Percentiles rank a stretch among this genome's conserved stretches.
Conservation (phyloP, 1,140 invertebrate genomes). For the Lepeophtheirus salmonis region DNA sequence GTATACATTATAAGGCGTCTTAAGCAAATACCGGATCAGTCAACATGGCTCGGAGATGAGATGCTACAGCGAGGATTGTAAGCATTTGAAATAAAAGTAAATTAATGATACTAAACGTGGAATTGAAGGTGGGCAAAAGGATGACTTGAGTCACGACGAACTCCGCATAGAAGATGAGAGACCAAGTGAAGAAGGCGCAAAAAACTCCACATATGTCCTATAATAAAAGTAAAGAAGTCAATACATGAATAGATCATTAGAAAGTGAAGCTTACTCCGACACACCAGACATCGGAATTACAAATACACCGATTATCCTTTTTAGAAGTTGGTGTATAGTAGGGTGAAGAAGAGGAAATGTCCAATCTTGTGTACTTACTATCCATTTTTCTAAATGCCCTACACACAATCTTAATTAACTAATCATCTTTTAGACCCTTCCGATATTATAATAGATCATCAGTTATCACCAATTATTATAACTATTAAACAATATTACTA, state of each 20-base stretch:
- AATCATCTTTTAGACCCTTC: too few relatives aligned
- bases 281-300: background rate
- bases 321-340: background rate
- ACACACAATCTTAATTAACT: too few relatives aligned
- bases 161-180: slow-evolving; percentile 82
- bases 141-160: slow-evolving; percentile 91
- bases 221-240: slow-evolving; percentile 4
- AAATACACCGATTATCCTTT: background rate
- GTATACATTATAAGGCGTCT: too few relatives aligned
- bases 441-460: too few relatives aligned
- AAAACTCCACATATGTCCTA: slow-evolving; percentile 88
- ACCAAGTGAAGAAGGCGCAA: slow-evolving; percentile 91
- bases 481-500: too few relatives aligned
- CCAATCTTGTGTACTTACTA: slow-evolving; percentile 1
- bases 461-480: too few relatives aligned
- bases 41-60: slow-evolving; percentile 88
- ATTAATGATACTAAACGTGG: slow-evolving; percentile 63
- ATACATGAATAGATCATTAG: too few relatives aligned
- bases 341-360: background rate
- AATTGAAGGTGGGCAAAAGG: slow-evolving; percentile 56
- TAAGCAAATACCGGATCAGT: slow-evolving; percentile 98
- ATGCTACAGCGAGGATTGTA: slow-evolving; percentile 74
- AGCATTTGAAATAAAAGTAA: slow-evolving; percentile 74
- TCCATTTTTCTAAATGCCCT: too few relatives aligned
- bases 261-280: too few relatives aligned